Evolutionary conservation across 2,888 invertebrate genomes (phyloP).

Genomic region (Hylaea fasciaria): DNA sequence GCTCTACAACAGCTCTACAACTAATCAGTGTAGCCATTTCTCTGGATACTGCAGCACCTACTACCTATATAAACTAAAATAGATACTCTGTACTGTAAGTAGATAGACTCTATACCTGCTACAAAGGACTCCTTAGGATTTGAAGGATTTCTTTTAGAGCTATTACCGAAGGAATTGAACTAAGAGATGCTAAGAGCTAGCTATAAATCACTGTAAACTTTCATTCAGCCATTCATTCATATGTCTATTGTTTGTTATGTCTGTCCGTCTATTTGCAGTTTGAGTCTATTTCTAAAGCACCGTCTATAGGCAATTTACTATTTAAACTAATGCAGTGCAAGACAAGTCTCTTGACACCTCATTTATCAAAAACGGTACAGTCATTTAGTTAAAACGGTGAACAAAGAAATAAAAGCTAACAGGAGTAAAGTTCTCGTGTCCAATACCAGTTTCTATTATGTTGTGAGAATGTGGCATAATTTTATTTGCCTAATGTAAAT

Average conservation of each 20-base stretch:
- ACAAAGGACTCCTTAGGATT: no score
- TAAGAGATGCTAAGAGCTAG: no score
- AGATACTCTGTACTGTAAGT: no score
- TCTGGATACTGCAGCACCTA: no score
- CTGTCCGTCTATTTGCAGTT: slow-evolving; percentile 18
- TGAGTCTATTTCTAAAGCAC: slow-evolving; percentile 25
- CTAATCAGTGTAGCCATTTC: no score
- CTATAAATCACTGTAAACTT: slow-evolving; percentile 9
- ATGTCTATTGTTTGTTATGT: slow-evolving; percentile 26
- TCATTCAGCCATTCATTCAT: slow-evolving; percentile 13
- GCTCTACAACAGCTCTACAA: no score
- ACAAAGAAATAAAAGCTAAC: slow-evolving; percentile 17
- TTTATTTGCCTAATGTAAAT: no score
- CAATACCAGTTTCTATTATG: neutral
- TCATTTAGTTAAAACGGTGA: slow-evolving; percentile 11
- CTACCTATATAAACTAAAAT: neutral
- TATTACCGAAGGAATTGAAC: no score
- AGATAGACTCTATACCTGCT: no score
- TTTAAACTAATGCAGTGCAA: slow-evolving; percentile 28
- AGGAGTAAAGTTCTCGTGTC: slow-evolving; percentile 19
- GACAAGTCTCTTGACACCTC: slow-evolving; percentile 33
- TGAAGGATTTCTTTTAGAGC: no score
- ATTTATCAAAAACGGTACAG: slow-evolving; percentile 36
- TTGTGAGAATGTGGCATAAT: slow-evolving; percentile 7
- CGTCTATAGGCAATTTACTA: slow-evolving; percentile 26